Conservation (phyloP, 2,113 vertebrate genomes). For the Podarcis raffonei region DNA sequence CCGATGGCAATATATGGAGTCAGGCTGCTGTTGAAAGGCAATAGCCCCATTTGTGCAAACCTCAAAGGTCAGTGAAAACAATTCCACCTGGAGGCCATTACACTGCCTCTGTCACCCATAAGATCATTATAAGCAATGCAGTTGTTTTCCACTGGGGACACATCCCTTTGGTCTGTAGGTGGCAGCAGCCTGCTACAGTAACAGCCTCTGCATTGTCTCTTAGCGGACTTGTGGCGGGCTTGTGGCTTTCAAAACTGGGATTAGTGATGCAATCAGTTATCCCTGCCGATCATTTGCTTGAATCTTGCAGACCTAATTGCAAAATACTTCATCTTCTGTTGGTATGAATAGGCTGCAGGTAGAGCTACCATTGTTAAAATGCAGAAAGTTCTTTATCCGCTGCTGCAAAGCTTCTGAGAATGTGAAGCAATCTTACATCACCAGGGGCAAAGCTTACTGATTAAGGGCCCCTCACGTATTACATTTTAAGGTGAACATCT, state of each 20-base stretch:
- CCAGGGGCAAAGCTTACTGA: neutral
- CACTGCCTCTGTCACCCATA: neutral
- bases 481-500: neutral
- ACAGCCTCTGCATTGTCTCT: neutral
- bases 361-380: neutral
- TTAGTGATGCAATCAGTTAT: neutral
- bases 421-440: neutral
- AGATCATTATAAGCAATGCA: neutral
- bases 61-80: neutral
- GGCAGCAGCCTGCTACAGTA: slow-evolving; percentile 19
- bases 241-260: neutral
- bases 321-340: neutral
- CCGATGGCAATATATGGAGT: neutral
- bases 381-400: neutral
- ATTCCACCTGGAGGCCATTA: neutral
- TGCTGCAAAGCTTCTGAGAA: neutral
- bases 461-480: neutral
- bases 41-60: neutral
- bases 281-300: neutral
- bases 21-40: neutral
- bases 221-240: neutral
- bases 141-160: slow-evolving; percentile 18
- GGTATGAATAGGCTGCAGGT: neutral
- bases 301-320: neutral
- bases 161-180: slow-evolving; percentile 18